Base-by-base conservation (phyloP, 2,888 invertebrate species). In the Drosophila dives region DNA sequence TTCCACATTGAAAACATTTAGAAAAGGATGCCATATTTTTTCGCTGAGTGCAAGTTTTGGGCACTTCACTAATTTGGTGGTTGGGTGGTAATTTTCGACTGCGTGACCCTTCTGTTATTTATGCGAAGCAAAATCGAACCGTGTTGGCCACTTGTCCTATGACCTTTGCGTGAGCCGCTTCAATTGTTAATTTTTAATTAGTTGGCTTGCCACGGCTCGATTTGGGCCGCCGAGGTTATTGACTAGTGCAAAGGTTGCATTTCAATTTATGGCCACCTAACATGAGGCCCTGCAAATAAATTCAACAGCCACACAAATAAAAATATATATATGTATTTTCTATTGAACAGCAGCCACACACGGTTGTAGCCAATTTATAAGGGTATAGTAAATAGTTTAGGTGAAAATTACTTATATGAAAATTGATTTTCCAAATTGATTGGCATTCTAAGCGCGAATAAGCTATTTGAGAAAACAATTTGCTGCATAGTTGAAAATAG, bases 181-280 rank as follows among this genome's bases (percentile, higher is more conserved):
- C 78, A 78, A 82, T 82, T 84, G 85, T 86, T 89, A 89, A 86
- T 86, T 89, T 90, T 90, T 90, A 86, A 90, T 86, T 90, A 90
- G 89, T 74, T 73, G 62, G 45, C 55, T n/a, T 60, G 49, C 55
- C 26, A 20, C 42, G 56, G 62, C 64, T 20, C 3, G 12, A 49
- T 26, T 26, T 17, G 55, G 38, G 42, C 26, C 45, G 45, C 50
- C 83, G 84, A 80, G 89, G 80, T 65, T 81, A 80, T 75, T 72
- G 79, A 89, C 80, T 84, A 71, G 77, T 56, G 61, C 58, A 83
- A 79, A 86, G 87, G 89, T 87, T 89, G 82, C 77, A 84, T 86
- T 90, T 90, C 72, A 90, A 89, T 84, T 86, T 86, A 86, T 81
- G 69, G 83, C 72, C 34, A 23, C 32, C 32, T 23, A 72, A 32